A percentile compares a stretch with the other conserved stretches of the same genome.
Evolutionary conservation across 2,113 vertebrate species (phyloP).

Genomic region (Anolis sagrei): DNA sequence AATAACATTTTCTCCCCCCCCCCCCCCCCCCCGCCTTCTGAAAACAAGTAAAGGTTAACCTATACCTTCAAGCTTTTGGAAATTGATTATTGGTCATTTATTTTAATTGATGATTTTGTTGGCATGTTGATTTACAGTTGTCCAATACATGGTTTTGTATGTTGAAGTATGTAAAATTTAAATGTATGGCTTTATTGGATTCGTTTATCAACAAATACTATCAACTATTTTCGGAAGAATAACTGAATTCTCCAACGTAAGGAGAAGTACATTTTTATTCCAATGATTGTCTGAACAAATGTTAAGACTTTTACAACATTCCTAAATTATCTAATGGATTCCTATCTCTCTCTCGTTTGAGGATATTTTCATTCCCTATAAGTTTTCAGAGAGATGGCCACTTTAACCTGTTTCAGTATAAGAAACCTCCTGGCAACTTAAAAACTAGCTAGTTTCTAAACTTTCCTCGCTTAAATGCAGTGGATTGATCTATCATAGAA

Average conservation of each 20-base stretch:
- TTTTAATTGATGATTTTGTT: neutral
- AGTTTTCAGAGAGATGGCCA: too few species aligned
- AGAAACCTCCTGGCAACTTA: too few species aligned
- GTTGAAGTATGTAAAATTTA: too few species aligned
- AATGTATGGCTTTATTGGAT: neutral
- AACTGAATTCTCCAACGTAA: neutral
- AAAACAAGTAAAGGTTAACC: neutral
- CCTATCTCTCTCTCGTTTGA: neutral
- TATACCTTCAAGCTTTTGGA: neutral
- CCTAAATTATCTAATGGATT: constrained; percentile 22
- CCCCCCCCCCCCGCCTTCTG: too few species aligned
- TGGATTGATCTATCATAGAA: too few species aligned
- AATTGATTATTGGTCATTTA: neutral
- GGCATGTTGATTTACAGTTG: neutral
- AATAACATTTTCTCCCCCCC: neutral
- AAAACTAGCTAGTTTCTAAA: too few species aligned
- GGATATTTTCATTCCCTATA: neutral
- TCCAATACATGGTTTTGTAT: neutral
- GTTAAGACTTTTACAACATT: neutral
- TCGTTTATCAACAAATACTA: neutral
- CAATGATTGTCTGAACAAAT: neutral
- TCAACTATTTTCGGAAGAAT: neutral
- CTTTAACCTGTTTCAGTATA: too few species aligned
- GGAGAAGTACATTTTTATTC: constrained; percentile 21
- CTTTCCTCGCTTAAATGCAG: too few species aligned